A percentile compares a stretch with the other conserved stretches of the same genome.
Conservation (phyloP, 2,888 invertebrate genomes). For the Melinaea menophilus region DNA sequence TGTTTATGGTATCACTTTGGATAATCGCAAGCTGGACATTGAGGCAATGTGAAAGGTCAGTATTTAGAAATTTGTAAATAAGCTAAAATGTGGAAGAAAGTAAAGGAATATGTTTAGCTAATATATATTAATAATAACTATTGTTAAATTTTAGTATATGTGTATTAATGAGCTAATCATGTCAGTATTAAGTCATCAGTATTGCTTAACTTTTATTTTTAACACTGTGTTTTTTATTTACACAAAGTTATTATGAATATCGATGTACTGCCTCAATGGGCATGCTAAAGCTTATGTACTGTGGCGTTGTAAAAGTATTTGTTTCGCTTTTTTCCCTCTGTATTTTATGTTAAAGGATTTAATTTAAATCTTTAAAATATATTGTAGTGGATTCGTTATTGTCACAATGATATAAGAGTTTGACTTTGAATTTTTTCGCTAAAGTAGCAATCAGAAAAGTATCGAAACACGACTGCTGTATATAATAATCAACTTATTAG, state of each 20-base stretch:
- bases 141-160: constrained; percentile 33
- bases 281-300: constrained; percentile 73
- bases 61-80: constrained; percentile 31
- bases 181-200: constrained; percentile 44
- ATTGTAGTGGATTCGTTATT: constrained; percentile 62
- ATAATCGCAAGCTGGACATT: constrained; percentile 99
- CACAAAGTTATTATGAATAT: constrained; percentile 47
- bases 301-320: constrained; percentile 66
- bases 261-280: constrained; percentile 63
- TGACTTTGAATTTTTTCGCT: constrained; percentile 73
- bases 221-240: constrained; percentile 44
- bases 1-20: constrained; percentile 99
- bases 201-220: constrained; percentile 53
- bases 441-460: constrained; percentile 48
- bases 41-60: constrained; percentile 98
- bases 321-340: constrained; percentile 64
- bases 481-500: constrained; percentile 39
- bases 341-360: constrained; percentile 58
- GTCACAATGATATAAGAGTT: constrained; percentile 73
- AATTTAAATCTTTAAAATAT: constrained; percentile 48
- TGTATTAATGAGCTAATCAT: constrained; percentile 34
- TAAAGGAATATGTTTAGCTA: constrained; percentile 9
- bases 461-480: constrained; percentile 50
- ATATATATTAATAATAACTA: constrained; percentile 15
- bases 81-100: constrained; percentile 17